These are phyloP conservation scores for Steinernema hermaphroditum DNA, from an alignment of 2,888 invertebrate species.

Conservation along the genomic window DNA sequence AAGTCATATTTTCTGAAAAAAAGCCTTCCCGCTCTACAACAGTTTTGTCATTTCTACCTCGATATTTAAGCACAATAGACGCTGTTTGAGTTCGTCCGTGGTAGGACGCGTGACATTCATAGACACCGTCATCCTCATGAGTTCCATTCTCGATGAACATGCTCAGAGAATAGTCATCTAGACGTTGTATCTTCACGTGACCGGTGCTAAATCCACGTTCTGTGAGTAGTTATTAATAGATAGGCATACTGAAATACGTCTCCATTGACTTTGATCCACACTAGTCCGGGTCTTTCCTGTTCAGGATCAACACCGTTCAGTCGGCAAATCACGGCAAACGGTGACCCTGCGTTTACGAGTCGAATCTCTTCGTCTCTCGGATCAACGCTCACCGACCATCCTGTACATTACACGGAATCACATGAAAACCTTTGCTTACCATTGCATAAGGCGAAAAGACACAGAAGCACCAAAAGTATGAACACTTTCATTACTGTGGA, in stretches of 20 bases:
- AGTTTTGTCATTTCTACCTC: not conserved
- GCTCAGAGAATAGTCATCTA: not conserved
- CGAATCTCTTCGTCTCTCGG: not conserved
- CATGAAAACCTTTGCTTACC: not conserved
- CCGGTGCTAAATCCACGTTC: not conserved
- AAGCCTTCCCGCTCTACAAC: not conserved
- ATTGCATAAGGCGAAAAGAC: not conserved
- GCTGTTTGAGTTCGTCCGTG: not conserved
- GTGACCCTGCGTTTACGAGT: not conserved
- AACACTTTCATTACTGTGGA: not conserved
- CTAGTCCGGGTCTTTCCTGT: not conserved
- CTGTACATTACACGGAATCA: not conserved
- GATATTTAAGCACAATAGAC: not conserved
- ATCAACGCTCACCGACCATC: not conserved
- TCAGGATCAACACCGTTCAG: slow-evolving; percentile 4
- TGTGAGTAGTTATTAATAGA: not conserved
- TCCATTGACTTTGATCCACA: slow-evolving; percentile 14
- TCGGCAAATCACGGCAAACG: slow-evolving; percentile 11
- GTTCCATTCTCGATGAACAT: slow-evolving; percentile 12
- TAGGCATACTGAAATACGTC: not conserved
- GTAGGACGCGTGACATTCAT: slow-evolving; percentile 15
- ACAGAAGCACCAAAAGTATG: not conserved
- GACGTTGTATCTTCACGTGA: slow-evolving; percentile 7
- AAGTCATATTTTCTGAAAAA: not conserved
- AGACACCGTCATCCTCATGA: not conserved